phyloP scores from a whole-genome alignment of 2,797 vertebrate genomes.

The Hephaestus fuliginosus region DNA sequence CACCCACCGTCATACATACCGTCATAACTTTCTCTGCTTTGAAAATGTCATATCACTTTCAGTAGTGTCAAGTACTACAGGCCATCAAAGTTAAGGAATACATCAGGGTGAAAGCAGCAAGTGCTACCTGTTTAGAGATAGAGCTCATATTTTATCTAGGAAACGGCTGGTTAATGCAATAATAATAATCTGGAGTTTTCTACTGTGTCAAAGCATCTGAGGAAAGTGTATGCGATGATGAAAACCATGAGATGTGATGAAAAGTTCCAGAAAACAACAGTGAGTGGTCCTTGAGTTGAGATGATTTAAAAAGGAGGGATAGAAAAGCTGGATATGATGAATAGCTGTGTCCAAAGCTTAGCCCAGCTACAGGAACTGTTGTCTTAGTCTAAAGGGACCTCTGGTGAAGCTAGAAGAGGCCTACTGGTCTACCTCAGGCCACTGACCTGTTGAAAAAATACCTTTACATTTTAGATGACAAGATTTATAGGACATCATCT shows the following conservation, averaged over 20 bases:
- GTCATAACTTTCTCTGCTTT: not conserved
- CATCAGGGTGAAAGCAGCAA: not conserved
- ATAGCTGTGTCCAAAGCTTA: not conserved
- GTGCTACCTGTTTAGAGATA: not conserved
- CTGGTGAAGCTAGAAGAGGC: not conserved
- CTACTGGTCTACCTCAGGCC: not conserved
- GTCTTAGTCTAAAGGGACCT: not conserved
- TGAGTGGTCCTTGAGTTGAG: not conserved
- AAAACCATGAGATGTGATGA: not conserved
- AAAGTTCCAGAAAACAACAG: not conserved
- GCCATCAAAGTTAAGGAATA: not conserved
- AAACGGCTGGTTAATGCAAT: not conserved
- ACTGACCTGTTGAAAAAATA: constrained; percentile 6
- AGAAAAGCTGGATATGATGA: not conserved
- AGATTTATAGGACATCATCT: constrained; percentile 10
- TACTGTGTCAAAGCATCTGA: not conserved
- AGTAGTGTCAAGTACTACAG: not conserved
- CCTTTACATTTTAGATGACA: not conserved
- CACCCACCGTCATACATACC: too few relatives aligned
- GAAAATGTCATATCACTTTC: not conserved
- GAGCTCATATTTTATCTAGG: not conserved
- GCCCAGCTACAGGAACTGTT: not conserved
- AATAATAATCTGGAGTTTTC: not conserved
- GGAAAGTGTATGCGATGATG: not conserved
- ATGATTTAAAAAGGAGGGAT: not conserved